Base-by-base conservation (phyloP, 1,140 invertebrate species). In the Ridgeia piscesae region DNA sequence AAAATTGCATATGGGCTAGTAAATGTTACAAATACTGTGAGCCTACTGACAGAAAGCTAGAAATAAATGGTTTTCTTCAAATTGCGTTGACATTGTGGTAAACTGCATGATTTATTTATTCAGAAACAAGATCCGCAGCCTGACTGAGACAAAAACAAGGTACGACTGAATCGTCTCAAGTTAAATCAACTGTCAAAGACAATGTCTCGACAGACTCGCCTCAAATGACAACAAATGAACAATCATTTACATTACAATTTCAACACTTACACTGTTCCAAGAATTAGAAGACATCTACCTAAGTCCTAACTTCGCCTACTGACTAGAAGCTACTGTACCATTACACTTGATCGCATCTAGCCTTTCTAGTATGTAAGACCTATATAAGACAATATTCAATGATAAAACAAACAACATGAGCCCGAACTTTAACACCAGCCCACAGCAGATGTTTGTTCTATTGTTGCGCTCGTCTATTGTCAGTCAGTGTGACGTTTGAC, bases 401-500 rank as follows among this genome's bases (percentile, higher is more conserved):
- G 48, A 50, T 50, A 11, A 50, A 50, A 50, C 48, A 50, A 50
- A 50, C 48, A 11, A 50, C 48, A 21, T 50, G 48, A 11, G 48
- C 48, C 48, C 21, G 8, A 17, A 77, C 27, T 77, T 77, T 27
- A 77, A 77, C 17, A 21, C 58, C 58, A 77, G 58, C 58, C 11
- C 58, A 77, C 17, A 77, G 27, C 58, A 77, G 6, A 77, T 77
- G 58, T 21, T 77, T 77, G 58, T 4, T 77, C 58, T 21, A 77
- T 77, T 77, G 58, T 42, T 42, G 42, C 42, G 11, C 42, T 42
- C 42, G 11, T 42, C 42, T 42, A 42, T 77, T 77, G n/a, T n/a
- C n/a, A n/a, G n/a, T n/a, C n/a, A n/a, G n/a, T n/a, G 58, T 77
- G 58, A 77, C 58, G 58, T 77, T 77, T 77, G 58, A 77, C 58